Evolutionary conservation across 2,113 vertebrate species (phyloP), one percentile per base, ranked within the genome.

Genomic region (Rhinolophus ferrumequinum): DNA sequence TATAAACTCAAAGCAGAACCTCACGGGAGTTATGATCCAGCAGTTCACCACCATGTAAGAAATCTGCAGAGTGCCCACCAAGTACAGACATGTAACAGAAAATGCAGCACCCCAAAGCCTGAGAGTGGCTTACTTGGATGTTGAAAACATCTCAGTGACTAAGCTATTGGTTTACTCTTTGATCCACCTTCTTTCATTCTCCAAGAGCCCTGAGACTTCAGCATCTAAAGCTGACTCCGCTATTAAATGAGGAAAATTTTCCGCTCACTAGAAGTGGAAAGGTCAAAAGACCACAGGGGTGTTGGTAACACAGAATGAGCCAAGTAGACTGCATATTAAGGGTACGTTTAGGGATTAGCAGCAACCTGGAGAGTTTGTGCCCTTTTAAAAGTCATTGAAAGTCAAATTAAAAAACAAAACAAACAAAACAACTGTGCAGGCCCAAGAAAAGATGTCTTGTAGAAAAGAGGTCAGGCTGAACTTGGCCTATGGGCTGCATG

Each of bases 371-470:
- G 91, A 97, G 24, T 92, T 21, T 38, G 26, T 82, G 28, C 38
- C 56, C 47, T 95, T 94, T 95, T 44, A 18, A 54, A 95, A 92
- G 50, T 93, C 0, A 73, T 77, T 93, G 44, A 88, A 87, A 94
- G 90, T 90, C 41, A 88, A 88, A 75, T 82, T 67, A 12, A 58
- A 94, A 92, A 66, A 14, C 50, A 41, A 80, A 90, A 50, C n/a
- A 62, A 88, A 90, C 10, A 35, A 67, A 85, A 50, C 33, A 35
- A 66, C n/a, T 38, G 21, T 8, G 0, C 24, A 95, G 33, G 70
- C 38, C 35, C 35, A 72, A 47, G 77, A 54, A 92, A 90, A 73
- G 28, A 38, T 41, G 35, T 93, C 54, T 89, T 54, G 8, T 5
- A 8, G 54, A 70, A 89, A 88, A 38, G 19, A 70, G 44, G 16